Evolutionary conservation across 2,113 vertebrate species (phyloP).

Genomic region (Illadopsis cleaveri): DNA sequence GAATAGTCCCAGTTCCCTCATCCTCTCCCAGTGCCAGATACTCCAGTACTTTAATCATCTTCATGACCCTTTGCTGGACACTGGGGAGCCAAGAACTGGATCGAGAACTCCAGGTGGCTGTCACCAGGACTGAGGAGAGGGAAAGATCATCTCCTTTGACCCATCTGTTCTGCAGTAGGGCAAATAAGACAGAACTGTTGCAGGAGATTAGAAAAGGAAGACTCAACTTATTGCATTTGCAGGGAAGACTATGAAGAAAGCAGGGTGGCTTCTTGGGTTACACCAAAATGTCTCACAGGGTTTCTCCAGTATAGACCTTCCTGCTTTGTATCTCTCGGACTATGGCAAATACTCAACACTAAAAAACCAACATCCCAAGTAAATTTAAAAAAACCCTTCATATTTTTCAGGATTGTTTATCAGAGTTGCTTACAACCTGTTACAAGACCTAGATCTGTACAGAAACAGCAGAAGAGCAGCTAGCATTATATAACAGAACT

Average conservation of each 20-base stretch:
- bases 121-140: neutral
- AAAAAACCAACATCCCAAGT: neutral
- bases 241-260: neutral
- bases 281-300: neutral
- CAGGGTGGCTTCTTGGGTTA: neutral
- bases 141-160: neutral
- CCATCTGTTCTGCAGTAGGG: neutral
- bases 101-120: neutral
- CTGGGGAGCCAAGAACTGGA: neutral
- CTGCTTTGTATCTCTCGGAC: neutral
- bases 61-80: neutral
- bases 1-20: neutral
- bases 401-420: neutral
- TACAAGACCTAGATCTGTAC: neutral
- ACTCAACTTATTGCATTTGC: neutral
- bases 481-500: neutral
- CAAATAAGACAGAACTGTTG: neutral
- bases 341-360: neutral
- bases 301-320: neutral
- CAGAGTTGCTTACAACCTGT: neutral
- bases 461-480: neutral
- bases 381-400: neutral
- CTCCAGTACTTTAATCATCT: neutral
- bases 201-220: neutral
- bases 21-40: neutral